Evolutionary conservation across 2,888 invertebrate genomes (phyloP).

Genomic region (Meiosimyza decipiens): DNA sequence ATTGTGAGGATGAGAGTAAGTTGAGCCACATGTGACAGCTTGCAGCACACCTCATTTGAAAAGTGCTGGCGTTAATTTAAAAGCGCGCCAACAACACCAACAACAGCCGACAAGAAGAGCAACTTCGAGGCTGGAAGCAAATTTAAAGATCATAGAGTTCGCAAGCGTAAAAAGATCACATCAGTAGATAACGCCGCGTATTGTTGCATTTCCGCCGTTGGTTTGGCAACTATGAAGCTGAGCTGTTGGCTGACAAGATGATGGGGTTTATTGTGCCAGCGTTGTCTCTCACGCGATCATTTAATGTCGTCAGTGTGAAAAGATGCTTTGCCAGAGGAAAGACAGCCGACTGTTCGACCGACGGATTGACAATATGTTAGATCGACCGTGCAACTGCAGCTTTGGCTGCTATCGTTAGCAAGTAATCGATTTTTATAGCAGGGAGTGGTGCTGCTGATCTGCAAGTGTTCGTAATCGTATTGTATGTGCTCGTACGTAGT

Average conservation of each 20-base stretch:
- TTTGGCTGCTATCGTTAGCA: constrained; percentile 14
- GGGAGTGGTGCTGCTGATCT: background rate
- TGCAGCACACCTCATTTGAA: constrained; percentile 24
- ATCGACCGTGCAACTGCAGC: background rate
- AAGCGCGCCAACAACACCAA: constrained; percentile 21
- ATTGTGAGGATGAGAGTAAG: background rate
- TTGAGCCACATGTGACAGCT: constrained; percentile 13
- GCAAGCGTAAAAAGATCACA: background rate
- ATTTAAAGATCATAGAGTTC: background rate
- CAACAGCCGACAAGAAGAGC: constrained; percentile 10
- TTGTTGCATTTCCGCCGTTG: background rate
- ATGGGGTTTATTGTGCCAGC: constrained; percentile 37
- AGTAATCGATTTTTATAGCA: constrained; percentile 24
- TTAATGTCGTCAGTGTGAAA: constrained; percentile 30
- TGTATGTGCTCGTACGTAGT: constrained; percentile 1
- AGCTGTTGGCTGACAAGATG: constrained; percentile 15
- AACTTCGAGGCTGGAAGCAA: background rate
- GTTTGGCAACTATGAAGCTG: background rate
- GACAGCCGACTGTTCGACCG: background rate
- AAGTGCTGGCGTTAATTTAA: constrained; percentile 27
- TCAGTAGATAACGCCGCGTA: constrained; percentile 5
- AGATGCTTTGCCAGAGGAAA: constrained; percentile 2
- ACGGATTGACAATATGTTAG: background rate
- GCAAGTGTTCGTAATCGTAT: too few relatives aligned
- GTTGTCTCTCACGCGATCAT: constrained; percentile 39